Evolutionary conservation across 2,797 vertebrate genomes (phyloP).

Genomic region (Clarias platycephalus): DNA sequence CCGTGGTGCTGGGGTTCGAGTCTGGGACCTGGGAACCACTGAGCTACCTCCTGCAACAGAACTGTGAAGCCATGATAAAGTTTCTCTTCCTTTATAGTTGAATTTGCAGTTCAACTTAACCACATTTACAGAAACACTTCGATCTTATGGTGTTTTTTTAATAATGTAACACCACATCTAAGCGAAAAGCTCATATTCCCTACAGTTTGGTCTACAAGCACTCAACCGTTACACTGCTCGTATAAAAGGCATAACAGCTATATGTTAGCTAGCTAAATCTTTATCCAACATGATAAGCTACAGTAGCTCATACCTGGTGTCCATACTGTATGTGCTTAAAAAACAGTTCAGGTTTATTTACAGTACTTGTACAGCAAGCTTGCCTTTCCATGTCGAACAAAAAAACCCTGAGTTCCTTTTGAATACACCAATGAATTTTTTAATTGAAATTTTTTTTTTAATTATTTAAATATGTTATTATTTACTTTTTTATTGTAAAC

Average conservation of each 20-base stretch:
- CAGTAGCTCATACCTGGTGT: not conserved
- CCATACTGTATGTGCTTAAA: not conserved
- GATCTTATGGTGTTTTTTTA: not conserved
- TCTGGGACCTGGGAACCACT: too few species aligned
- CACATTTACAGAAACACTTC: not conserved
- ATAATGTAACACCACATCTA: slow-evolving; percentile 2
- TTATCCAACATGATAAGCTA: not conserved
- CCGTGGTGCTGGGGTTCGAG: too few species aligned
- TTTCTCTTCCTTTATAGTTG: not conserved
- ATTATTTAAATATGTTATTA: not conserved
- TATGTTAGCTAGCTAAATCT: not conserved
- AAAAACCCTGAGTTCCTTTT: not conserved
- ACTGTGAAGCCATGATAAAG: not conserved
- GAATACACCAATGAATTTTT: not conserved
- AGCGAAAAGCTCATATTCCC: not conserved
- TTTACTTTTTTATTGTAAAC: too few species aligned
- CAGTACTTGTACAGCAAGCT: not conserved
- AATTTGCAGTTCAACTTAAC: not conserved
- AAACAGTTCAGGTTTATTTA: not conserved
- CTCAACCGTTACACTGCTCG: not conserved
- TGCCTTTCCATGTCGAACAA: not conserved
- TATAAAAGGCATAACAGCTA: not conserved
- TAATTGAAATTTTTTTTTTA: too few species aligned
- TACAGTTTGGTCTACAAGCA: not conserved
- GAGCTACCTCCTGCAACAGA: too few species aligned